Evolutionary conservation across 1,140 invertebrate genomes (phyloP), one percentile per base, ranked within the genome.

Genomic region (Varroa destructor): DNA sequence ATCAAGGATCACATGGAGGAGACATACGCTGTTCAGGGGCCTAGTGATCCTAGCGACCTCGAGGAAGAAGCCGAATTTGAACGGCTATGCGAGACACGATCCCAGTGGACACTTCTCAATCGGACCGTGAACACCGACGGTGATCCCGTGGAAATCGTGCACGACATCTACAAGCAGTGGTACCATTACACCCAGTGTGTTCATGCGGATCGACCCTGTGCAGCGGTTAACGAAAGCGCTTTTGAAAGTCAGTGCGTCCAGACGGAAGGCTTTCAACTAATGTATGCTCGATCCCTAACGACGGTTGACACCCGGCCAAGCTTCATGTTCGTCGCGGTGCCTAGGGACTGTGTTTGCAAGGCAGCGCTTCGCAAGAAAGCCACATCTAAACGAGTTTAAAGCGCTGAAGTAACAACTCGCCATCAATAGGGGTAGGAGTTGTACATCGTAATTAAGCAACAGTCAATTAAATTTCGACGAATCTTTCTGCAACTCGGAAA

Each of bases 1-100:
- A 67, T 67, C 46, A 40, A 46, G 46, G 61, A 67, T 67, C 61
- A 67, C 61, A 46, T 67, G 14, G 61, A 67, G 46, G 61, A 67
- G 46, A 67, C 61, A 8, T 67, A 67, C 37, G 61, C 61, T 12
- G 61, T 67, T 40, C 61, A 67, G 14, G 61, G 46, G 37, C 61
- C 61, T 37, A 67, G 46, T 46, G 61, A 67, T 40, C 61, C 46
- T 1, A 46, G 46, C 12, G 61, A 58, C 57, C 25, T 43, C 46
- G 61, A 67, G 37, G 46, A 51, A 8, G 46, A 51, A 51, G 46
- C 46, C 46, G 61, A 46, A 43, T 67, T 40, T 10, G 61, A 67
- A 40, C 61, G 61, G 40, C 46, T 67, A 10, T 67, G 61, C 46
- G 40, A 67, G 36, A 67, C 61, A n/a, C 40, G 40, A 12, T 43